Evolutionary conservation across 2,888 invertebrate genomes (phyloP), one percentile per base, ranked within the genome.

Genomic region (Macroteleia sp.): DNA sequence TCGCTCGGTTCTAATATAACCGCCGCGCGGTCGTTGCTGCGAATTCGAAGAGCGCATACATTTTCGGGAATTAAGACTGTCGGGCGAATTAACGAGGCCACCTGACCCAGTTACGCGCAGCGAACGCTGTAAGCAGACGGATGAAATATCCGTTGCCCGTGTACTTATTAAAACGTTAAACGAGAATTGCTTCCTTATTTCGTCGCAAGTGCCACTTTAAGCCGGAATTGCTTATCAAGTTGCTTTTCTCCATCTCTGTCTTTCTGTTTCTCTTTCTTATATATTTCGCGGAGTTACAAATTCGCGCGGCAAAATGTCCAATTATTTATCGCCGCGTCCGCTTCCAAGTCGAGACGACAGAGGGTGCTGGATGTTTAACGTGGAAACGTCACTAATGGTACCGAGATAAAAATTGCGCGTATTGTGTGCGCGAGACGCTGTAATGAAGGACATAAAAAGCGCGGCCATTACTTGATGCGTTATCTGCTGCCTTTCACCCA

Each of bases 151-250:
- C 34, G 36, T 70, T 44, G 56, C 56, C 19, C 42, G 42, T 42
- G 70, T 52, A 59, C 70, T 70, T 67, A 67, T 67, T 67, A 67
- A 48, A 67, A 67, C 57, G 56, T 57, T 56, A 25, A 36, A 46
- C 39, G 36, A 39, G 34, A 67, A 67, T 67, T 54, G 46, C 48
- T 56, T 39, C 44, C 56, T 39, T 54, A 19, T 36, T 57, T 17
- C 67, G 32, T n/a, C 28, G 67, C 22, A 34, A 54, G 54, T 17
- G 48, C 30, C 48, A 17, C 48, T 48, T 50, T 34, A 32, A 50
- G 50, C 19, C 25, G 44, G n/a, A 70, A 59, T 52, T 14, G 32
- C 57, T 46, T 69, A 69, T 50, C 48, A 46, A 46, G 32, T 69
- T 6, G 46, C 9, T 19, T 39, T 48, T 57, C 6, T 14, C 14